phyloP scores from a whole-genome alignment of 2,113 vertebrate species.

The Epinephelus fuscoguttatus region DNA sequence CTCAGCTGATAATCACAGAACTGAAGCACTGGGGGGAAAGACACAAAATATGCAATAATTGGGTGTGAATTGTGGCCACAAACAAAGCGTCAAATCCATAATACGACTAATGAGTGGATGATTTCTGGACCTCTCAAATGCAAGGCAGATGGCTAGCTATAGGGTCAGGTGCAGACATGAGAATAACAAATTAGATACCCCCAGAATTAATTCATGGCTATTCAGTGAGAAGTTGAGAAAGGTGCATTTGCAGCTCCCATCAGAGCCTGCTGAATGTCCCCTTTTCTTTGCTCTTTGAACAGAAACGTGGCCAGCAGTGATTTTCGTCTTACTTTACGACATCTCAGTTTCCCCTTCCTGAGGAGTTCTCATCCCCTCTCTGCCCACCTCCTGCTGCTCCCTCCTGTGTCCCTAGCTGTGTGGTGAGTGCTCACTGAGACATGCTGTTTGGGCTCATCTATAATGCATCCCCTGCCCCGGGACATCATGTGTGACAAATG shows the following conservation, averaged over 20 bases:
- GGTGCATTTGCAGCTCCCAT: neutral
- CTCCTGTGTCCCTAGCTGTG: conserved; percentile 66
- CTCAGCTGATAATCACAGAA: conserved; percentile 23
- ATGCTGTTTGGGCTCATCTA: conserved; percentile 85
- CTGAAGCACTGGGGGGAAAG: conserved; percentile 10
- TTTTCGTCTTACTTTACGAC: conserved; percentile 60
- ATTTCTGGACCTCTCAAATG: conserved; percentile 51
- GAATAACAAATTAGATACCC: conserved; percentile 75
- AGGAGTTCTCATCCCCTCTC: conserved; percentile 61
- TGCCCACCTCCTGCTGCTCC: conserved; percentile 70
- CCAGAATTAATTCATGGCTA: conserved; percentile 50
- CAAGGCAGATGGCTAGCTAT: conserved; percentile 74
- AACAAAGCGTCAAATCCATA: conserved; percentile 62
- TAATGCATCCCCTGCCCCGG: conserved; percentile 85
- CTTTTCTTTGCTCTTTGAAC: conserved; percentile 7
- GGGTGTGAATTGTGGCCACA: conserved; percentile 33
- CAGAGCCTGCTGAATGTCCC: neutral
- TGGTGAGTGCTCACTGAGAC: conserved; percentile 83
- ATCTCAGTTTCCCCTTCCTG: conserved; percentile 54
- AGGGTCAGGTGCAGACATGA: conserved; percentile 79
- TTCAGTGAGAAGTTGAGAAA: conserved; percentile 37
- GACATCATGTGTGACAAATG: conserved; percentile 89
- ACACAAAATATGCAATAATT: conserved; percentile 50
- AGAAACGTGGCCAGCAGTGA: conserved; percentile 41
- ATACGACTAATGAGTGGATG: conserved; percentile 43